Conservation (phyloP, 2,113 vertebrate genomes). For the Aythya baeri region DNA sequence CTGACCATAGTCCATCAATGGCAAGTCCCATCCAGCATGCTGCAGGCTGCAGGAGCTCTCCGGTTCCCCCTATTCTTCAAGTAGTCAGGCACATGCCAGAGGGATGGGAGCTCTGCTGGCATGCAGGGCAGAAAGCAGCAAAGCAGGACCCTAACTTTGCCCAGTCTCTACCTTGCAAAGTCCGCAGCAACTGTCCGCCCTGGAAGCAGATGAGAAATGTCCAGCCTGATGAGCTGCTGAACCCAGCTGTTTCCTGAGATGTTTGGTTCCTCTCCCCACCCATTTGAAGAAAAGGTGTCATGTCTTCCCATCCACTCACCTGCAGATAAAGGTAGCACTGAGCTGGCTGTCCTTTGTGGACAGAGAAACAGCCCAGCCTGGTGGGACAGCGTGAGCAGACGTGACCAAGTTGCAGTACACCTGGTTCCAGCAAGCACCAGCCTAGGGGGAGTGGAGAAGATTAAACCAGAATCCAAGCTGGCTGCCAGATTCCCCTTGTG, state of each 20-base stretch:
- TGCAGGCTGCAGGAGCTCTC: neutral
- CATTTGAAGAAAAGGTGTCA: neutral
- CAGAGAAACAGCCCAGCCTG: neutral
- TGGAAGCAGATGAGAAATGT: neutral
- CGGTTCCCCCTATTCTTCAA: neutral
- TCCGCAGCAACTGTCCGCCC: neutral
- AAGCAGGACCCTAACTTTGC: neutral
- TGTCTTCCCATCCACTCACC: neutral
- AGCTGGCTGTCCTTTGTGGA: neutral
- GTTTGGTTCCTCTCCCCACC: neutral
- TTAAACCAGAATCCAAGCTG: neutral
- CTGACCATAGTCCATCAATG: neutral
- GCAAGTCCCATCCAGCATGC: neutral
- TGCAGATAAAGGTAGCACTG: fast-evolving
- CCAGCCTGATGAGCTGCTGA: fast-evolving
- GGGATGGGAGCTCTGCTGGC: neutral
- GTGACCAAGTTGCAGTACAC: neutral
- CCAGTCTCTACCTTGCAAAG: neutral
- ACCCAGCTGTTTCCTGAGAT: neutral
- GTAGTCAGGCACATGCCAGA: too few species aligned
- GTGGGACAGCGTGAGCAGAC: neutral
- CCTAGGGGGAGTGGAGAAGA: neutral
- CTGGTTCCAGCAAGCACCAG: neutral
- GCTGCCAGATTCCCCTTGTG: neutral
- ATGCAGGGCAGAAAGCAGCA: neutral